Base-by-base conservation (phyloP, 1,140 invertebrate genomes). In the Parapsyche elsis region DNA sequence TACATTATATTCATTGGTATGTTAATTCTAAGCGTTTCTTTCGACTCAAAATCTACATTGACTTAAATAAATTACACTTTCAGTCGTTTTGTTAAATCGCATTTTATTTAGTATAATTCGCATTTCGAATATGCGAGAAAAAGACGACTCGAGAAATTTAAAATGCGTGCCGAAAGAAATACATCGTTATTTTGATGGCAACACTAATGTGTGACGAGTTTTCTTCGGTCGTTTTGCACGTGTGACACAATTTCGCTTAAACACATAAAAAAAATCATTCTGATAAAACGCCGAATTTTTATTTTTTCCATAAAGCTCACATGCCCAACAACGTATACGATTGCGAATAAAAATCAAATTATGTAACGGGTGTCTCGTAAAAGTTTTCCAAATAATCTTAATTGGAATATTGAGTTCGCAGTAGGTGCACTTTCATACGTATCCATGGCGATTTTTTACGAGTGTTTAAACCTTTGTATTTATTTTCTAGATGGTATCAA, bases 401-500 rank as follows among this genome's bases (percentile, higher is more conserved):
- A 38, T 38, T 38, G 1, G 1, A 53, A 16, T 14, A 5, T 53
- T 53, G 12, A 14, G 12, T 53, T 5, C 49, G 16, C 49, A 53
- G 16, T 46, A 46, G 45, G 12, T 53, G 49, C 12, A 53, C 7
- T 7, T 23, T 67, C 61, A 2, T 67, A 16, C 21, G 61, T 67
- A 26, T 7, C 10, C 19, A 26, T 67, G 61, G 21, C 12, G 21
- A 67, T 67, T 16, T 67, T 19, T 19, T 5, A 10, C 16, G 10
- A 5, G 19, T 67, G 10, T 67, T 67, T 67, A 67, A 53, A 7
- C 24, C 24, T 53, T 53, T 53, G 45, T 16, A 53, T 38, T 76
- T 76, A 38, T 30, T 79, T 26, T 81, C 59, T 67, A 81, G 80
- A 79, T 79, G 80, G 71, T 81, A 14, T 57, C 76, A 16, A 70